Base-by-base conservation (phyloP, 2,113 vertebrate species). In the Cranoglanis bouderius region DNA sequence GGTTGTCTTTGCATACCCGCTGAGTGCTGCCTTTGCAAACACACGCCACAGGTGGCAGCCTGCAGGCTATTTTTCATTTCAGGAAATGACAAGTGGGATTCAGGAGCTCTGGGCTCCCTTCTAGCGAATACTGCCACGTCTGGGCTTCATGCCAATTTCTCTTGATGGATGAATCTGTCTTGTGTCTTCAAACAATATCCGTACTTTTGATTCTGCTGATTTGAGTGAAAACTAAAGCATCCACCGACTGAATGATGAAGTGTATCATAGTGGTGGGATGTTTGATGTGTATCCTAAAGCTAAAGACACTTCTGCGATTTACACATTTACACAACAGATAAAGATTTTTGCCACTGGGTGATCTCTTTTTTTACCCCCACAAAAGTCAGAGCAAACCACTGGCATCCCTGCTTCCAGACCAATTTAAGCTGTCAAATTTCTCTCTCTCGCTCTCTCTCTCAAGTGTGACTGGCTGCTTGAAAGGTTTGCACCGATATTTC, bases 61-160 rank as follows among this genome's bases (percentile, higher is more conserved):
- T 84, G 83, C 83, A 32, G 83, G 83, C 83, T 84, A 65, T 84
- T 84, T 84, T 84, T 84, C 61, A 84, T 49, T 84, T 67, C 61
- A 49, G 83, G 61, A 67, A 84, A 84, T 84, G 61, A 67, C 83
- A 67, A 65, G 4, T 32, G 83, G 83, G 83, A 84, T 84, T 84
- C 32, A 78, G 57, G 24, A 51, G 85, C 89, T 90, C 21, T 55
- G 67, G 70, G 81, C 87, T 84, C 53, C 51, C 81, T 46, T 40
- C 81, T 16, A 75, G 87, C 53, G 6, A 21, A 59, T 55, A n/a
- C 40, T 72, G 61, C 78, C 61, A 70, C 18, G 12, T 65, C 65
- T 72, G 63, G 63, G 51, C 67, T 65, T 32, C 65, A 32, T 43
- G 80, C 81, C 87, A 88, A 59, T 57, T 74, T 26, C 35, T 49